A percentile compares a stretch with the other conserved stretches of the same genome.
These are phyloP conservation scores for Carettochelys insculpta DNA, from an alignment of 2,113 vertebrate genomes.

Conservation along the genomic window DNA sequence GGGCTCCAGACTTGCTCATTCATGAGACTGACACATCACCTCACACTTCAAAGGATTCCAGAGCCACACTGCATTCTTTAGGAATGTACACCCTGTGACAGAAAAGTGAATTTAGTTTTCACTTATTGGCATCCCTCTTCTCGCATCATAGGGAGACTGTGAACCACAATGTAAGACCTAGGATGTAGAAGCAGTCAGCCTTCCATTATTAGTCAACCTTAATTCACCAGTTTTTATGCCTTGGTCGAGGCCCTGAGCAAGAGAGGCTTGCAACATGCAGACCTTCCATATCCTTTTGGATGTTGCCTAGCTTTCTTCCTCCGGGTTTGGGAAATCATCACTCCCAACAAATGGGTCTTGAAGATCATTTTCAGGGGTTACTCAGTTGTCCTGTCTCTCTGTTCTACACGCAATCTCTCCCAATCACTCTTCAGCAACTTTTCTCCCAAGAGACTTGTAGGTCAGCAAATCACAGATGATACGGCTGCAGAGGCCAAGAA, in stretches of 20 bases:
- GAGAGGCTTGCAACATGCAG: not conserved
- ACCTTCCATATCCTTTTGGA: not conserved
- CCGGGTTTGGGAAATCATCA: not conserved
- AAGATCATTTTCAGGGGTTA: not conserved
- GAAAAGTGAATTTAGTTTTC: too few relatives aligned
- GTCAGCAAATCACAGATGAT: not conserved
- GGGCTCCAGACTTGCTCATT: not conserved
- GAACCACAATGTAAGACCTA: not conserved
- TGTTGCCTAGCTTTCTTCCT: not conserved
- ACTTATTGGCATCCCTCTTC: too few relatives aligned
- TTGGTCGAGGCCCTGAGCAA: not conserved
- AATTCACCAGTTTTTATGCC: not conserved
- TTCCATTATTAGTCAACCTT: not conserved
- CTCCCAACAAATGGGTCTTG: not conserved
- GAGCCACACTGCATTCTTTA: not conserved
- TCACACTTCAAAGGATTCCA: not conserved
- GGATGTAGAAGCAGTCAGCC: not conserved
- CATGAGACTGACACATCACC: not conserved
- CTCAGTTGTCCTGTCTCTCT: not conserved
- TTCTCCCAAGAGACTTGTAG: not conserved
- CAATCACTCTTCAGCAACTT: not conserved
- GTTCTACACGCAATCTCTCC: not conserved
- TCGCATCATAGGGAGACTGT: accelerated
- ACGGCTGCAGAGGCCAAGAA: not conserved
- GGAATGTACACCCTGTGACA: too few relatives aligned